Conservation (phyloP, 2,888 invertebrate genomes). For the Nasonovia ribisnigri region DNA sequence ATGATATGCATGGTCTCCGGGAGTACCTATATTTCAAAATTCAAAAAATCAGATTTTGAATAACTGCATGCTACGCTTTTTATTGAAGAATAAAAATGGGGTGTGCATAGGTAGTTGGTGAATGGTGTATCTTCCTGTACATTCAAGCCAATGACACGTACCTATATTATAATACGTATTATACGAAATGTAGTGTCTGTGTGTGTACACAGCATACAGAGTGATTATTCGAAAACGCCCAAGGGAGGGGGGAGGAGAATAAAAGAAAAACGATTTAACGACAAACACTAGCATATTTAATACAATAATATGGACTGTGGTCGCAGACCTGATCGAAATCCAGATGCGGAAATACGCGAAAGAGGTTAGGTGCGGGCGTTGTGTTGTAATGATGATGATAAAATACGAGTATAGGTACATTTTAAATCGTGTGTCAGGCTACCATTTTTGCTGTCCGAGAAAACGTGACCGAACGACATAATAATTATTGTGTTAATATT, state of each 20-base stretch:
- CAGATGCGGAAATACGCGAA: background rate
- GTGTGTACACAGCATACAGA: background rate
- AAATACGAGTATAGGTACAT: background rate
- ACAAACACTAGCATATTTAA: background rate
- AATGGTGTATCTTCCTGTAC: too few species aligned
- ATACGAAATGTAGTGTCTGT: too few species aligned
- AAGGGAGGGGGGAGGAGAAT: background rate
- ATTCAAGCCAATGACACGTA: too few species aligned
- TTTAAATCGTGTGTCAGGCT: background rate
- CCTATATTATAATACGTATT: too few species aligned
- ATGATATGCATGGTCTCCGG: too few species aligned
- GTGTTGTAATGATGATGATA: background rate
- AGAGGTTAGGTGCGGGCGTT: background rate
- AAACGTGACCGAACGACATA: conserved; percentile 30
- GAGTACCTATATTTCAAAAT: too few species aligned
- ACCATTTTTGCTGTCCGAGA: background rate
- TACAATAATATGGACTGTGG: background rate
- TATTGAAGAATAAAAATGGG: too few species aligned
- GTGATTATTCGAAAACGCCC: background rate
- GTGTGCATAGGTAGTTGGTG: too few species aligned
- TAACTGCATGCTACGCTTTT: too few species aligned
- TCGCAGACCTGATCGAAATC: background rate
- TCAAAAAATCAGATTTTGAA: too few species aligned
- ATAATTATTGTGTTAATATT: conserved; percentile 8
- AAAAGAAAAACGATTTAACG: background rate